A percentile compares a stretch with the other conserved stretches of the same genome.
phyloP scores from a whole-genome alignment of 2,113 vertebrate species.

The Chaetorhynchus papuensis region DNA sequence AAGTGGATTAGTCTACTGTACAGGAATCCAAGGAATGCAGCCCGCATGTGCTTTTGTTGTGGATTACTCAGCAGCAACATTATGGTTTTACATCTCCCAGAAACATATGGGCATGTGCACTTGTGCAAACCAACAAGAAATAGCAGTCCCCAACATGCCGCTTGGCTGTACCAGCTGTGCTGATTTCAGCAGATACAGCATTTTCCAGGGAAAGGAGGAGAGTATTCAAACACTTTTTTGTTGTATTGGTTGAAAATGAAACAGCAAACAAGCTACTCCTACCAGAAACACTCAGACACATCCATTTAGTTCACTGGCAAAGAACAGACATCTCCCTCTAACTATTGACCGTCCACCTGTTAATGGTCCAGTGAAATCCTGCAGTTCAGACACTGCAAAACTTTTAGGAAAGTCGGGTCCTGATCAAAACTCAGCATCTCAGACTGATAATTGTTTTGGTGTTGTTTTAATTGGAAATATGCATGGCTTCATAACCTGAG shows the following conservation, averaged over 20 bases:
- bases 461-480: neutral
- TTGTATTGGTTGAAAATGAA: neutral
- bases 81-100: constrained; percentile 58
- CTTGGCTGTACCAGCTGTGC: neutral
- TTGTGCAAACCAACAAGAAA: constrained; percentile 46
- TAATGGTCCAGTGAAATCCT: neutral
- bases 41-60: constrained; percentile 70
- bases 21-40: constrained; percentile 72
- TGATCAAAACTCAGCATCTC: neutral
- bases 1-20: constrained; percentile 79
- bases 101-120: constrained; percentile 68
- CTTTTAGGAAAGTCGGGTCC: neutral
- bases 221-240: neutral
- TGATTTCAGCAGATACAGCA: constrained; percentile 16
- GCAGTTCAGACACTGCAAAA: neutral
- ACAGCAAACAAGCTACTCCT: neutral
- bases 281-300: neutral
- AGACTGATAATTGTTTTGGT: neutral
- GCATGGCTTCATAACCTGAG: neutral
- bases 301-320: neutral
- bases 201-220: neutral
- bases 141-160: neutral
- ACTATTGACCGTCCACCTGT: neutral
- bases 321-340: neutral
- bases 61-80: constrained; percentile 72